Evolutionary conservation across 2,113 vertebrate genomes (phyloP).

Genomic region (Ia io): DNA sequence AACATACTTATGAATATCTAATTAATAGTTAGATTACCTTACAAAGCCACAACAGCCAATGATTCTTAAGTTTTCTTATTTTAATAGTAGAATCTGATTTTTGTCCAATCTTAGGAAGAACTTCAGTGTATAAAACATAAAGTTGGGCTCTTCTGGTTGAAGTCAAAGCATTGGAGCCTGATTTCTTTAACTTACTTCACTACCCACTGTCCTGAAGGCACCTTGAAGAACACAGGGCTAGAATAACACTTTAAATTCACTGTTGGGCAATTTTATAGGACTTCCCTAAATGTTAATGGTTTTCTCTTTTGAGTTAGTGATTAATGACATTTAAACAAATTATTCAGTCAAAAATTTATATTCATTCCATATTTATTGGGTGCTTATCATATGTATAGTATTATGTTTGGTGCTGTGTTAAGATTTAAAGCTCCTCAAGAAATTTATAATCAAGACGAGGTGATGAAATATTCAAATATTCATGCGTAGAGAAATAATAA

Average conservation of each 20-base stretch:
- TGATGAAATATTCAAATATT: constrained; percentile 7
- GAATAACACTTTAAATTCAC: constrained; percentile 32
- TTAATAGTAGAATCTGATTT: constrained; percentile 7
- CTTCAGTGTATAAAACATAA: background rate
- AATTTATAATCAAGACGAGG: constrained; percentile 19
- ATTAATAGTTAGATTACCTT: background rate
- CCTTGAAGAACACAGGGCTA: constrained; percentile 10
- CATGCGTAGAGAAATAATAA: background rate
- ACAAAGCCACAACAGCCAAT: background rate
- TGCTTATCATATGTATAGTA: background rate
- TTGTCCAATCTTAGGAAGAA: background rate
- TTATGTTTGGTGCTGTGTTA: background rate
- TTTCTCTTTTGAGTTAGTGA: constrained; percentile 29
- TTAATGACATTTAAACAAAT: constrained; percentile 34
- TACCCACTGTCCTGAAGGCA: background rate
- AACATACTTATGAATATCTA: background rate
- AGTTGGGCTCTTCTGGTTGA: constrained; percentile 2
- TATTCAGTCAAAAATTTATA: constrained; percentile 39
- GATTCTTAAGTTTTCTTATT: constrained; percentile 19
- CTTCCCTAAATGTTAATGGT: constrained; percentile 15
- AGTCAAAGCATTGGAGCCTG: background rate
- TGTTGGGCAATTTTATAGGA: background rate
- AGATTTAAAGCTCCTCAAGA: background rate
- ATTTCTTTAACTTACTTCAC: background rate
- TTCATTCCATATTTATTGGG: constrained; percentile 25